Conservation (phyloP, 2,888 invertebrate genomes). For the Geophilus truncorum region DNA sequence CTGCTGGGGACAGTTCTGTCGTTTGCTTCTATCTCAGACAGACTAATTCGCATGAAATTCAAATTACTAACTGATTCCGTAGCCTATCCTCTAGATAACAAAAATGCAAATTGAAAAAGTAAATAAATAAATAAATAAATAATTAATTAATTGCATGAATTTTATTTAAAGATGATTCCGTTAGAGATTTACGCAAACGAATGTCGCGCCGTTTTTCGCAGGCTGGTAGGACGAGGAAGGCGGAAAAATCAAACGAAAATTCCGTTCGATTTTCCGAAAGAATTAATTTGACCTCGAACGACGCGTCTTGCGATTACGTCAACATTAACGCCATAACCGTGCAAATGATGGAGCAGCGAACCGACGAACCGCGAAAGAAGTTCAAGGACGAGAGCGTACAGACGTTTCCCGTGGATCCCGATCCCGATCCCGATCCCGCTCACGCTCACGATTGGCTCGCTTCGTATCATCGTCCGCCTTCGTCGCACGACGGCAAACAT, state of each 20-base stretch:
- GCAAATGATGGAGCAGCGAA: conserved; percentile 1
- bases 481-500: conserved; percentile 43
- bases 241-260: neutral
- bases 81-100: neutral
- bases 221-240: conserved; percentile 36
- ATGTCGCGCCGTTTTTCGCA: conserved; percentile 29
- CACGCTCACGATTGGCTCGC: neutral
- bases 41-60: conserved; percentile 20
- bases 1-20: conserved; percentile 2
- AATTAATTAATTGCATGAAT: conserved; percentile 9
- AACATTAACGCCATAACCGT: conserved; percentile 36
- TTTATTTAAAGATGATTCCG: conserved; percentile 28
- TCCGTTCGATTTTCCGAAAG: conserved; percentile 19
- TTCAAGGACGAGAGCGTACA: conserved; percentile 32
- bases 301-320: conserved; percentile 40
- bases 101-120: neutral
- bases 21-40: conserved; percentile 18
- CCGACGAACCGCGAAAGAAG: neutral
- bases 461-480: neutral
- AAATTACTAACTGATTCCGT: conserved; percentile 18
- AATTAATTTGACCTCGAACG: neutral
- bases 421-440: too few relatives aligned
- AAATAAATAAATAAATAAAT: neutral
- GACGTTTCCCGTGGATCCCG: conserved; percentile 30
- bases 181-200: conserved; percentile 32